Evolutionary conservation across 2,113 vertebrate species (phyloP), one percentile per base, ranked within the genome.

Genomic region (Nerophis ophidion): DNA sequence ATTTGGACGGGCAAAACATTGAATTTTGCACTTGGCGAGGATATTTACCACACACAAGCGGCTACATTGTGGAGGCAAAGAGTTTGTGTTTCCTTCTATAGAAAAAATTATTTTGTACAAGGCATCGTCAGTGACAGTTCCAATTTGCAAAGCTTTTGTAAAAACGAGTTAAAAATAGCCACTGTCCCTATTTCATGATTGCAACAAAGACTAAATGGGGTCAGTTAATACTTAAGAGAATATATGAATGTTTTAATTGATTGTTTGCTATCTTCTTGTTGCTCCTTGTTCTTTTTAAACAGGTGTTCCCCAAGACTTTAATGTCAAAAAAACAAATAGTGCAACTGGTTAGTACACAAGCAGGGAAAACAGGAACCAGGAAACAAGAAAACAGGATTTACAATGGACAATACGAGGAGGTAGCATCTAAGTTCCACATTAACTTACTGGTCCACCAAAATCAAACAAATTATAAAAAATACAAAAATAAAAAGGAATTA

Each of bases 211-310:
- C 12, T 77, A 70, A 15, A 26, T 26, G 26, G 26, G 3, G 26
- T 26, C 45, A 40, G 46, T 47, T 56, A 56, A 63, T 46, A 79
- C 69, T 74, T 70, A 42, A 38, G 55, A 72, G 58, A 57, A 46
- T 33, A 71, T 61, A 69, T 15, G 60, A 71, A 58, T 74, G 65
- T 63, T 80, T 70, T 72, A 44, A 44, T 44, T 9, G 40, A 44
- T 11, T 44, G 38, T 9, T 40, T 40, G 38, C 38, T 9, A 40
- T 40, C 1, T 40, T 10, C 38, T 40, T 40, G 38, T 40, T 40
- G 38, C 38, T 8, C 38, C 7, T 40, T 40, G 38, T 9, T 5
- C 10, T 9, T 8, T 40, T 40, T 40, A 8, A 40, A 38, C 8
- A 38, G 8, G 36, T 26, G 26, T 38, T 38, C 1, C 36, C 36